phyloP scores from a whole-genome alignment of 2,797 vertebrate genomes.

The Phalanger gymnotis region DNA sequence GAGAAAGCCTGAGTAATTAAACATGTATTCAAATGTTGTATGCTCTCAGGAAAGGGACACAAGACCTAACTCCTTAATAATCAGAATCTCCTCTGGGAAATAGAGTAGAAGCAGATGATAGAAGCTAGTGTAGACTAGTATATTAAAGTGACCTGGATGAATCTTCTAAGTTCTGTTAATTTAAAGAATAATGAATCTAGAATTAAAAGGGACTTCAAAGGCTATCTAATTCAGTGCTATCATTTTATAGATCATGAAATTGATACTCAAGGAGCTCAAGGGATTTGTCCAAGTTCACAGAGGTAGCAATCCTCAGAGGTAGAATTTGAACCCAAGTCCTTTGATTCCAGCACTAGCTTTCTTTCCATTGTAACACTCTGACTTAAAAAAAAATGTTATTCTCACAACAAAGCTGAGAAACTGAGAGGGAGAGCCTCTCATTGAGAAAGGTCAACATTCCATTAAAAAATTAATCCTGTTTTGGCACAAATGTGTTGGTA shows the following conservation, averaged over 20 bases:
- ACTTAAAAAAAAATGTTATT: neutral
- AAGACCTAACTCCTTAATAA: neutral
- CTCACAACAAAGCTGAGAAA: neutral
- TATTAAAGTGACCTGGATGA: neutral
- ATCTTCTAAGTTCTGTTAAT: neutral
- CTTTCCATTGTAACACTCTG: neutral
- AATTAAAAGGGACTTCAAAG: neutral
- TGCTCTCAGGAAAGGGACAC: constrained; percentile 42
- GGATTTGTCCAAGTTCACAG: neutral
- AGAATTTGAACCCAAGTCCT: neutral
- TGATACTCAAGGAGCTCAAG: neutral
- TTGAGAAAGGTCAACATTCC: constrained; percentile 42
- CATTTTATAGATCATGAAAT: neutral
- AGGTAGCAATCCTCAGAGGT: neutral
- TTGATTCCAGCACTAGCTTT: neutral
- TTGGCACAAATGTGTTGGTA: neutral
- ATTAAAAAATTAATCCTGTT: constrained; percentile 27
- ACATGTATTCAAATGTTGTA: constrained; percentile 50
- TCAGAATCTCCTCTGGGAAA: constrained; percentile 1
- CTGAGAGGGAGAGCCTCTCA: constrained; percentile 31
- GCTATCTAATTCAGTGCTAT: neutral
- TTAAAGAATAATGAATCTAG: neutral
- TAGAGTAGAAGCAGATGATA: constrained; percentile 27
- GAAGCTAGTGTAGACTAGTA: constrained; percentile 27
- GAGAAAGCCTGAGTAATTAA: constrained; percentile 76